Conservation (phyloP, 2,888 invertebrate species). For the Erebia palarica region DNA sequence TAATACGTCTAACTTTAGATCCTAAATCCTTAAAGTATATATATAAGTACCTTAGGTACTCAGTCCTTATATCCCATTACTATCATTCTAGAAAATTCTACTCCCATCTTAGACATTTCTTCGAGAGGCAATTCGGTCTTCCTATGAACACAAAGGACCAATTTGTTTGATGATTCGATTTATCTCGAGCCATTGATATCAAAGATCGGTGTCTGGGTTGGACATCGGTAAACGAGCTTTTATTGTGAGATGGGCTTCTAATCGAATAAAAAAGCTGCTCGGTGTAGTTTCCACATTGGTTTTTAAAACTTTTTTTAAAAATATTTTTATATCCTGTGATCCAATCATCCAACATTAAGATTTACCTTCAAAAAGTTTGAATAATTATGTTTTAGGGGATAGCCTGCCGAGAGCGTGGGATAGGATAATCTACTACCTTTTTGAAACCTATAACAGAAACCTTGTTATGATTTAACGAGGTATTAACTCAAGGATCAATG, state of each 20-base stretch:
- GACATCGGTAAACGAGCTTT: conserved; percentile 47
- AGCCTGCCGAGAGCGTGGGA: too few species aligned
- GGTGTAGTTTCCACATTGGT: neutral
- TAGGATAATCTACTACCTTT: too few species aligned
- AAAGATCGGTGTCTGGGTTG: neutral
- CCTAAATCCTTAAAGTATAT: too few species aligned
- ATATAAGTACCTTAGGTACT: too few species aligned
- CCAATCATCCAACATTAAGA: too few species aligned
- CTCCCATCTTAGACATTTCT: neutral
- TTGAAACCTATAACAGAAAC: too few species aligned
- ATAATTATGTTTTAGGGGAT: too few species aligned
- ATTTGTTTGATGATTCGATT: conserved; percentile 37
- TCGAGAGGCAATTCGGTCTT: conserved; percentile 28
- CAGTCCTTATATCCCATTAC: neutral
- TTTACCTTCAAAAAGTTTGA: too few species aligned
- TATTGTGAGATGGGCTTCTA: neutral
- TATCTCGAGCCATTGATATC: conserved; percentile 30
- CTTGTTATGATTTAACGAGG: too few species aligned
- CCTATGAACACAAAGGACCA: conserved; percentile 30
- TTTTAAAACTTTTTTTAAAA: neutral
- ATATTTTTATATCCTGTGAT: too few species aligned
- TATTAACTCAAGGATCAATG: too few species aligned
- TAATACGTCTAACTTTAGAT: too few species aligned
- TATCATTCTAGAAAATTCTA: neutral
- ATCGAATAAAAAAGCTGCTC: neutral